Conservation (phyloP, 92 coral and sea anemone species). For the Epizoanthus stellaris region DNA sequence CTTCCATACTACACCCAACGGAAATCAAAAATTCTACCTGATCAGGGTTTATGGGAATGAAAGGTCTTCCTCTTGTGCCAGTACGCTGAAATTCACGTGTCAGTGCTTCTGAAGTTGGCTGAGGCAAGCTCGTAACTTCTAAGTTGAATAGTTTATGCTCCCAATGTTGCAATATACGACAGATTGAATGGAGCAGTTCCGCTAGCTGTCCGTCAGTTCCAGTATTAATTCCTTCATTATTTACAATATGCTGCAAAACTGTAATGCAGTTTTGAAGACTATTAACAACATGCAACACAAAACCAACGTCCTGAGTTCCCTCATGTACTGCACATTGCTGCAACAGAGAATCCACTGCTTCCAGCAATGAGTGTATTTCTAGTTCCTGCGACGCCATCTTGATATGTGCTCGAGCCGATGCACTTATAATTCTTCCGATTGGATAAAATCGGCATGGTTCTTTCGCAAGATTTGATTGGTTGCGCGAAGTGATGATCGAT, state of each 20-base stretch:
- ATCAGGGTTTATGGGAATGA: slow-evolving; percentile 53
- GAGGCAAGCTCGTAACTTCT: slow-evolving; percentile 49
- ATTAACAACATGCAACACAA: slow-evolving; percentile 25
- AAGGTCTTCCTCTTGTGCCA: slow-evolving; percentile 53
- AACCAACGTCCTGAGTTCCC: slow-evolving; percentile 49
- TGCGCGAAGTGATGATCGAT: not conserved
- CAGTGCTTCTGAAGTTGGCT: slow-evolving; percentile 54
- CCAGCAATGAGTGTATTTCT: not conserved
- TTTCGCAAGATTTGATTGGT: slow-evolving; percentile 19
- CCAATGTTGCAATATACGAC: slow-evolving; percentile 54
- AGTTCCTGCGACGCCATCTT: slow-evolving; percentile 4
- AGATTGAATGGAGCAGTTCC: slow-evolving; percentile 35
- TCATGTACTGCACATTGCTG: slow-evolving; percentile 57
- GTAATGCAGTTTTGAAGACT: slow-evolving; percentile 36
- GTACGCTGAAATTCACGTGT: slow-evolving; percentile 11
- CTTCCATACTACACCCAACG: slow-evolving; percentile 54
- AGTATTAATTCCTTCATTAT: slow-evolving; percentile 20
- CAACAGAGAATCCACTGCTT: slow-evolving; percentile 36
- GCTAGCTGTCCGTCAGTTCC: slow-evolving; percentile 33
- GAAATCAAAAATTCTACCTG: slow-evolving; percentile 54
- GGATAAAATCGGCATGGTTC: slow-evolving; percentile 1
- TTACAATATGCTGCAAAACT: slow-evolving; percentile 35
- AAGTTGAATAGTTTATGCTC: slow-evolving; percentile 54
- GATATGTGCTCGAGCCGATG: not conserved
- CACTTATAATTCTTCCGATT: not conserved